These are phyloP conservation scores for Dryocosmus kuriphilus DNA, from an alignment of 2,888 invertebrate species.

Conservation along the genomic window DNA sequence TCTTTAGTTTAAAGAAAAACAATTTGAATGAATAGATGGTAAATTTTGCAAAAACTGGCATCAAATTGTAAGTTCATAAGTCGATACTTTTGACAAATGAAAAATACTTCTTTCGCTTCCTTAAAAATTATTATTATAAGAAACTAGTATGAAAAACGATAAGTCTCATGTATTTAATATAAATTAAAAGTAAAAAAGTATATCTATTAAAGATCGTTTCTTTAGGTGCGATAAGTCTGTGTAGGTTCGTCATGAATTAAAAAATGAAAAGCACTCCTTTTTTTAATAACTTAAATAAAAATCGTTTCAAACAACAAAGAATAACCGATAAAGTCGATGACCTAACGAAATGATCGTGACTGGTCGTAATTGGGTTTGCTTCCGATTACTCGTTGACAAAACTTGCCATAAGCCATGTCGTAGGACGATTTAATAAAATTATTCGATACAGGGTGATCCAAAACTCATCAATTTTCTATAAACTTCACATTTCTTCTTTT, in stretches of 20 bases:
- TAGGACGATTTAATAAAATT: conserved; percentile 25
- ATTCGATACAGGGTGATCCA: conserved; percentile 16
- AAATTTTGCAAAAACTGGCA: no score
- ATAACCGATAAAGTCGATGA: conserved; percentile 10
- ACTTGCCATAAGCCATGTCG: not conserved
- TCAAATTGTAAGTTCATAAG: no score
- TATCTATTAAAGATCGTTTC: not conserved
- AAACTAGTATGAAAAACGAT: no score
- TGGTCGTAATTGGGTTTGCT: conserved; percentile 22
- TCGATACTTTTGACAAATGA: no score
- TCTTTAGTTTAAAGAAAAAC: no score
- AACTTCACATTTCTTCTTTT: not conserved
- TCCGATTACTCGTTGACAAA: conserved; percentile 35
- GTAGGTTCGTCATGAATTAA: not conserved
- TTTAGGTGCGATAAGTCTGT: not conserved
- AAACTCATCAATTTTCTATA: not conserved
- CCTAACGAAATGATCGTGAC: not conserved
- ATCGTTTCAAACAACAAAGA: not conserved
- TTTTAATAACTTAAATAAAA: not conserved
- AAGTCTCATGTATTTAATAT: no score
- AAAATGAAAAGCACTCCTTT: not conserved
- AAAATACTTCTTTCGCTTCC: no score
- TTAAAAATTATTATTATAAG: no score
- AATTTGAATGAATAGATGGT: no score
- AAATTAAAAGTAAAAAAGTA: no score